These are phyloP conservation scores for Rotaria sp. DNA, from an alignment of 2,888 invertebrate genomes.

Conservation along the genomic window DNA sequence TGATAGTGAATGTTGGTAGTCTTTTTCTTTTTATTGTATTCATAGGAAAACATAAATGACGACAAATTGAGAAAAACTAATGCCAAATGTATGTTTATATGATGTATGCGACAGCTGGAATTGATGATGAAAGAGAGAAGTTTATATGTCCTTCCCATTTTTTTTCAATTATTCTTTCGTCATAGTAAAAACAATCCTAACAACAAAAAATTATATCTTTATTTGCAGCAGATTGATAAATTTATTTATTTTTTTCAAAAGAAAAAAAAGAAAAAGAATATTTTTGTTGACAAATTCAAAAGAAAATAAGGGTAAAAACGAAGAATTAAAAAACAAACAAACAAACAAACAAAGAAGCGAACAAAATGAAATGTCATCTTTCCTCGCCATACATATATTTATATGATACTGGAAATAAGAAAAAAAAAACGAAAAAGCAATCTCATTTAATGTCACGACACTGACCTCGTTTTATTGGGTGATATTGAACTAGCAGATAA, in stretches of 20 bases:
- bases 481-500: neutral
- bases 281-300: neutral
- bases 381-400: neutral
- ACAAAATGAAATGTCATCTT: neutral
- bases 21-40: neutral
- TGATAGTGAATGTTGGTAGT: neutral
- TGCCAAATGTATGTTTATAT: constrained; percentile 13
- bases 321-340: constrained; percentile 19
- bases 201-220: neutral
- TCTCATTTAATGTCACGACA: neutral
- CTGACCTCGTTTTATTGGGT: neutral
- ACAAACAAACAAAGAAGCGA: neutral
- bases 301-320: constrained; percentile 21
- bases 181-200: neutral
- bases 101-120: constrained; percentile 8
- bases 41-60: constrained; percentile 24
- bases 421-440: neutral
- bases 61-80: constrained; percentile 20
- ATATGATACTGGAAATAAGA: constrained; percentile 2
- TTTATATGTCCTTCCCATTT: constrained; percentile 8
- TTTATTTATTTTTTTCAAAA: neutral
- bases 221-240: neutral
- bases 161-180: constrained; percentile 19
- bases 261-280: neutral
- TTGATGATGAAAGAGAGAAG: constrained; percentile 9